These are phyloP conservation scores for Lasius platythorax DNA, from an alignment of 2,888 invertebrate species.

Conservation along the genomic window DNA sequence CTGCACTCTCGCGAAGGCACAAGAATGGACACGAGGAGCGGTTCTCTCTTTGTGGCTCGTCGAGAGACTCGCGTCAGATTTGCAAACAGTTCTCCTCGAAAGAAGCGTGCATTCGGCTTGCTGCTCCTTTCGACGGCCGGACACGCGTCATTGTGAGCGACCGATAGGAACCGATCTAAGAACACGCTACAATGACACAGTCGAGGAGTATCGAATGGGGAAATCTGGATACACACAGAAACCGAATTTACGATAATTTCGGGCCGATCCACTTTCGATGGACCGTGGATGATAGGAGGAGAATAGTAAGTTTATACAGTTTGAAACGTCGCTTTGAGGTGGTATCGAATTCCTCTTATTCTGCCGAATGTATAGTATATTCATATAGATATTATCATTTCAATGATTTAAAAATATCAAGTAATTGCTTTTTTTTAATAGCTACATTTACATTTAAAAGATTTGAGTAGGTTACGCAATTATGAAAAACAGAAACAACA, in stretches of 20 bases:
- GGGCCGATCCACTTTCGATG: constrained; percentile 55
- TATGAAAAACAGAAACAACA: background rate
- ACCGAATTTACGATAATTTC: constrained; percentile 66
- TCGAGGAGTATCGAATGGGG: constrained; percentile 50
- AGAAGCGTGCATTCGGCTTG: constrained; percentile 53
- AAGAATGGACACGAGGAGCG: constrained; percentile 59
- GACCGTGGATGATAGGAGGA: constrained; percentile 56
- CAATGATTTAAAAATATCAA: background rate
- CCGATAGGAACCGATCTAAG: constrained; percentile 66
- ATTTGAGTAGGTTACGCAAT: background rate
- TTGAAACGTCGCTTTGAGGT: constrained; percentile 47
- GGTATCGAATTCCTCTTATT: constrained; percentile 38
- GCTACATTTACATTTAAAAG: background rate
- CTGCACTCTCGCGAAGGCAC: constrained; percentile 29
- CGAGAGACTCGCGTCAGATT: constrained; percentile 74
- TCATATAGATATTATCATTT: constrained; percentile 35
- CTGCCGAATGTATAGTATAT: background rate
- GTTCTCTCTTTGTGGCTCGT: constrained; percentile 54
- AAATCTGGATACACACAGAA: constrained; percentile 47
- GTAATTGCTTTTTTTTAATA: background rate
- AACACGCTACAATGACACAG: constrained; percentile 62
- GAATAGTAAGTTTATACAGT: constrained; percentile 57
- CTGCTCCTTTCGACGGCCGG: constrained; percentile 77
- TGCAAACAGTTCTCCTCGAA: constrained; percentile 77
- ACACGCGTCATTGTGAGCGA: constrained; percentile 74